Evolutionary conservation across 2,797 vertebrate genomes (phyloP).

Genomic region (Garrulus glandarius): DNA sequence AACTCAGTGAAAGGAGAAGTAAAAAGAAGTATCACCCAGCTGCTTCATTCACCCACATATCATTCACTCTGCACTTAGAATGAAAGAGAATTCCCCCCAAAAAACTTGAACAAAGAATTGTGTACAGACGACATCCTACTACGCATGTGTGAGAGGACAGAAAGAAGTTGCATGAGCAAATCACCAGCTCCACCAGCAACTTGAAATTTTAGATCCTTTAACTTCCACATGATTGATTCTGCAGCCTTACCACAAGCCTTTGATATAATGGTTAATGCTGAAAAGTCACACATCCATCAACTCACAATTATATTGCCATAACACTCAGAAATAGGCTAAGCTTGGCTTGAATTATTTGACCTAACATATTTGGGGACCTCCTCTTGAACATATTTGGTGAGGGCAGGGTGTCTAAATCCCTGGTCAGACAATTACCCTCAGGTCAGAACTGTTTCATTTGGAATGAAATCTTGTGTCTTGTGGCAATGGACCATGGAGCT

Average conservation of each 20-base stretch:
- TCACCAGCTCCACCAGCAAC: background rate
- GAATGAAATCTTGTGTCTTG: background rate
- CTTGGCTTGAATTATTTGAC: background rate
- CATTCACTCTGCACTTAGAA: background rate
- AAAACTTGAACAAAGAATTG: background rate
- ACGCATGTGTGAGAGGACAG: background rate
- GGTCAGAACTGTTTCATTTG: background rate
- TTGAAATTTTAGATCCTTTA: background rate
- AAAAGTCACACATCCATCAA: background rate
- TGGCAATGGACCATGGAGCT: background rate
- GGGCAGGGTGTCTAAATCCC: background rate
- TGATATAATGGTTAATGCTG: background rate
- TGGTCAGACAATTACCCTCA: background rate
- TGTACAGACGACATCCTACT: background rate
- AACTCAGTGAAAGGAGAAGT: background rate
- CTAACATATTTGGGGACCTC: background rate
- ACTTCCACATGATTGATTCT: background rate
- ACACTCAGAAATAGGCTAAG: background rate
- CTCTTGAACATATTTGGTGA: background rate
- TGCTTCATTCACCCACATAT: background rate
- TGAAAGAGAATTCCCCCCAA: background rate
- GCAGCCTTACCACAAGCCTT: background rate
- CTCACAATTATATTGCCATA: background rate
- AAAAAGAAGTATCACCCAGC: background rate
- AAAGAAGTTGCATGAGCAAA: background rate